phyloP scores from a whole-genome alignment of 2,797 vertebrate species.

The Gila robusta region DNA sequence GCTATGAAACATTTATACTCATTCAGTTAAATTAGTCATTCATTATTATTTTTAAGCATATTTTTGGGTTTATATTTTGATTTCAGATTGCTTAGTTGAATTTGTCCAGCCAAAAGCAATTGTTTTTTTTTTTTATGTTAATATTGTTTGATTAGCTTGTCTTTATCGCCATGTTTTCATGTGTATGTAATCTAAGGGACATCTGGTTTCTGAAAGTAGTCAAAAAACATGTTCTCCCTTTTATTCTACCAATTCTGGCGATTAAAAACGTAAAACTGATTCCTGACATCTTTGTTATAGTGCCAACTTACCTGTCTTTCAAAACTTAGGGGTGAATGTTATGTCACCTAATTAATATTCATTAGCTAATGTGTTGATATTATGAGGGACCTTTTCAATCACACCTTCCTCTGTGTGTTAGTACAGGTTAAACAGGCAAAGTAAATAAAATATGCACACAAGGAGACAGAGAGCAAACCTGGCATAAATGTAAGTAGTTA shows the following conservation, averaged over 20 bases:
- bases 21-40: background rate
- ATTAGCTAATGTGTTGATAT: constrained; percentile 14
- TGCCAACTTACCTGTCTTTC: background rate
- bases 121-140: background rate
- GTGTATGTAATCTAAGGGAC: background rate
- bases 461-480: constrained; percentile 4
- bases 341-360: background rate
- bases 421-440: constrained; percentile 19
- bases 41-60: background rate
- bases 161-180: background rate
- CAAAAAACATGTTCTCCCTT: background rate
- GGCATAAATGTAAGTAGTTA: constrained; percentile 9
- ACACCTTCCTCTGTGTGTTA: background rate
- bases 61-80: background rate
- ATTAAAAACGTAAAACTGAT: background rate
- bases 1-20: background rate
- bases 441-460: constrained; percentile 5
- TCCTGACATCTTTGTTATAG: background rate
- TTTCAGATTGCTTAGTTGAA: background rate
- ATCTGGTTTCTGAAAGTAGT: background rate
- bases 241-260: background rate
- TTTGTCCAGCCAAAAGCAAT: background rate
- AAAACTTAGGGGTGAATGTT: background rate
- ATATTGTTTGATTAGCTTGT: background rate
- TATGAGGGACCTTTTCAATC: background rate